Conservation (phyloP, 2,113 vertebrate genomes). For the Balaeniceps rex region DNA sequence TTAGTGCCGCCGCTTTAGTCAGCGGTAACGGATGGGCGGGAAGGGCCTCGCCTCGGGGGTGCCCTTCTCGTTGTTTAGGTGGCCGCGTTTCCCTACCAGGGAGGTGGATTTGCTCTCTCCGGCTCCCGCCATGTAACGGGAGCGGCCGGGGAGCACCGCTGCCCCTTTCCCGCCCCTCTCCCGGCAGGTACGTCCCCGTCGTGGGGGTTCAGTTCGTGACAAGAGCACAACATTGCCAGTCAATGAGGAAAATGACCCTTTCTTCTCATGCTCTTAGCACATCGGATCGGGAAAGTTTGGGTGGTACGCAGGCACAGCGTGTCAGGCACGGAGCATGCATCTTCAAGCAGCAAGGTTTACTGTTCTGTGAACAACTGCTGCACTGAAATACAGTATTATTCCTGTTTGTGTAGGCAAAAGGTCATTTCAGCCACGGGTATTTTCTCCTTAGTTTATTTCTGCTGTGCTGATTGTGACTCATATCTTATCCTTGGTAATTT, state of each 20-base stretch:
- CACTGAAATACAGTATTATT: background rate
- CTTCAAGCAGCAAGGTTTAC: accelerated
- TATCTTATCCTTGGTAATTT: background rate
- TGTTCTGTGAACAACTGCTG: background rate
- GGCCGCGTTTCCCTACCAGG: accelerated
- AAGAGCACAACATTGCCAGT: accelerated
- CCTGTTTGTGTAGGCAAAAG: background rate
- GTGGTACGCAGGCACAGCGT: accelerated
- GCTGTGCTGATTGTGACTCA: background rate
- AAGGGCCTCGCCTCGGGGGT: background rate
- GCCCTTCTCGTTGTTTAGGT: background rate
- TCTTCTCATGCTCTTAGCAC: accelerated
- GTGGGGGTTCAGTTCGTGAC: accelerated
- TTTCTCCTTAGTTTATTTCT: background rate
- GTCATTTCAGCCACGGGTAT: background rate
- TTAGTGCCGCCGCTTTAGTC: accelerated
- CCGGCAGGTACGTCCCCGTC: background rate
- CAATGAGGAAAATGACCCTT: accelerated
- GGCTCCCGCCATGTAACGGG: background rate
- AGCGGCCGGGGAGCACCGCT: background rate
- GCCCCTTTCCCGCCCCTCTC: no score
- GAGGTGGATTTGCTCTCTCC: accelerated
- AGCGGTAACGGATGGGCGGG: accelerated
- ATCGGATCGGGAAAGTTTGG: accelerated
- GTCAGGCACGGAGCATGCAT: accelerated